Percentiles rank a stretch among this genome's conserved stretches.
Conservation (phyloP, 1,140 invertebrate genomes). For the Homarus americanus region DNA sequence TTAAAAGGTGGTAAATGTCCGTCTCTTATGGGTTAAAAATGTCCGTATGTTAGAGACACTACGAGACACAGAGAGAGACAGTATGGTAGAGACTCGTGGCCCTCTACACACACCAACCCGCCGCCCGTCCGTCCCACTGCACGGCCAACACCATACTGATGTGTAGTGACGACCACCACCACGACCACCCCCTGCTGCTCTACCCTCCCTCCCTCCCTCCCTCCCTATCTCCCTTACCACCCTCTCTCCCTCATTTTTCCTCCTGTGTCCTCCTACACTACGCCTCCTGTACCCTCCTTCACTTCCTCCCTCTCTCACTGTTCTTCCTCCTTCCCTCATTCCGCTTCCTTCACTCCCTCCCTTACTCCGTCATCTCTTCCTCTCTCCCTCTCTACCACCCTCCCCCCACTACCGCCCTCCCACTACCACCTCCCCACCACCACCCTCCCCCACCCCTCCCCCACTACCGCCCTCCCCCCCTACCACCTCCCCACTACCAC, state of each 20-base stretch:
- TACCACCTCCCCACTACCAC: no score
- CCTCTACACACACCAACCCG: not conserved
- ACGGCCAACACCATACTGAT: not conserved
- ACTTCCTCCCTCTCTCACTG: not conserved
- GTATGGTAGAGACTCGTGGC: not conserved
- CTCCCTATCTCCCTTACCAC: not conserved
- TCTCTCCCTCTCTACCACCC: not conserved
- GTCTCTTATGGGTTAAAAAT: no score
- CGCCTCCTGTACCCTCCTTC: not conserved
- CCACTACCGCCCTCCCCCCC: no score
- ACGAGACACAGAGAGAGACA: not conserved
- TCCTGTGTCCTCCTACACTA: not conserved
- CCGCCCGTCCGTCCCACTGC: not conserved
- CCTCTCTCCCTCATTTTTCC: not conserved
- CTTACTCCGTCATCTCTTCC: not conserved
- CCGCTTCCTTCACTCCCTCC: not conserved
- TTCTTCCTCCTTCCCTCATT: no score
- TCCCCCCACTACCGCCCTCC: not conserved
- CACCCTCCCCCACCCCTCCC: no score
- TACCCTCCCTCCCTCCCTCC: not conserved
- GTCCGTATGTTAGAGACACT: not conserved
- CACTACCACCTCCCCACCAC: no score
- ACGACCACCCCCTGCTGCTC: no score
- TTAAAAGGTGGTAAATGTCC: no score
- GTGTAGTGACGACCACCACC: not conserved